Evolutionary conservation across 2,797 vertebrate genomes (phyloP).

Genomic region (Linurgus olivaceus): DNA sequence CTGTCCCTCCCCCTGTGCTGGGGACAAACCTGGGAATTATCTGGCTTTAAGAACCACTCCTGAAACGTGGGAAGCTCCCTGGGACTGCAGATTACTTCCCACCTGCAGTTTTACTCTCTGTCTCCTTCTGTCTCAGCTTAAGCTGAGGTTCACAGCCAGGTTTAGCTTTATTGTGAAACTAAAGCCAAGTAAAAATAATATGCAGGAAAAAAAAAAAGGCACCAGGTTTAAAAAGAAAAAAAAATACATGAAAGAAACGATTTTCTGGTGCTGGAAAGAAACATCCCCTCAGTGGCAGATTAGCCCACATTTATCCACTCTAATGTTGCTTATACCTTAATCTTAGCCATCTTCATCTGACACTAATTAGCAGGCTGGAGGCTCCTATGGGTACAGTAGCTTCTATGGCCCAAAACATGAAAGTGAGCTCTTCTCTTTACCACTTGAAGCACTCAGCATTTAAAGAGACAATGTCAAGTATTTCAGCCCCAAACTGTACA

Average conservation of each 20-base stretch:
- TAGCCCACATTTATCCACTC: slow-evolving; percentile 38
- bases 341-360: slow-evolving; percentile 51
- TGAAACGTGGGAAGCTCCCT: not conserved
- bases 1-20: not conserved
- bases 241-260: not conserved
- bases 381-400: slow-evolving; percentile 36
- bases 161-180: not conserved
- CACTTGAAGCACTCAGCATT: not conserved
- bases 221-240: not conserved
- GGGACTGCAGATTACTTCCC: not conserved
- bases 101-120: not conserved
- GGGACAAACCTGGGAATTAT: not conserved
- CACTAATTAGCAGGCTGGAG: slow-evolving; percentile 59
- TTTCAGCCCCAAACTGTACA: not conserved
- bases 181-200: not conserved
- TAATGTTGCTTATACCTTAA: slow-evolving; percentile 56
- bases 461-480: slow-evolving; percentile 18
- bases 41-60: not conserved
- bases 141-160: not conserved
- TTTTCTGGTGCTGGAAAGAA: slow-evolving; percentile 27
- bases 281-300: slow-evolving; percentile 33
- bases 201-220: not conserved
- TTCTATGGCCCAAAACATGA: slow-evolving; percentile 20
- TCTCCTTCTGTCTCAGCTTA: not conserved
- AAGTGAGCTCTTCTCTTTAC: slow-evolving; percentile 11